Evolutionary conservation across 2,113 vertebrate genomes (phyloP), one percentile per base, ranked within the genome.

Genomic region (Bubo bubo): DNA sequence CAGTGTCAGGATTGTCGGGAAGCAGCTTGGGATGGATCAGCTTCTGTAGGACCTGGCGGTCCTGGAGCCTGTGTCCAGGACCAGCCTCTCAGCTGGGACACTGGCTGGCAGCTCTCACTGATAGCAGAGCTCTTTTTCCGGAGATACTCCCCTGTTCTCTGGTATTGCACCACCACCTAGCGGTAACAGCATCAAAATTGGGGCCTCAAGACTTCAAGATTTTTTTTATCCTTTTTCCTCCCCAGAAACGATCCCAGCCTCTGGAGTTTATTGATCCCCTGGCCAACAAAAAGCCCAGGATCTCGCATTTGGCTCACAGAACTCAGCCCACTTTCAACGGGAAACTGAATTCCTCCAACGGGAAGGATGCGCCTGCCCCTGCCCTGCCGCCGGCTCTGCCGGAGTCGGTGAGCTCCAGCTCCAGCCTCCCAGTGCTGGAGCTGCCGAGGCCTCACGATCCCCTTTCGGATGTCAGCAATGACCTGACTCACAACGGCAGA

Each of bases 251-350:
- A 68, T 95, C 98, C 4, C 98, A 98, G 4, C 98, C 98, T 63
- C 76, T 95, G 59, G 99, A 99, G 14, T 99, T 99, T 90, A 99
- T 99, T 9, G 99, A 99, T 93, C 99, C 99, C 6, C 88, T 99
- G 52, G 97, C 97, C 97, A 99, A 97, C 98, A 99, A 99, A 97
- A 99, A 99, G 96, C 99, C 99, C 79, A 97, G 99, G 96, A 99
- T 99, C 95, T 99, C 99, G 0, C 99, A 99, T 76, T 95, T 99
- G 47, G 91, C 98, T 83, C 99, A 98, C 97, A 98, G 99, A 77
- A 95, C 98, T 73, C 98, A 98, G 32, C 97, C 98, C 20, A 92
- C 98, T 2, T 89, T 99, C 62, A 99, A 99, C 4, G 99, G 99
- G 93, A 99, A 99, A 88, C 89, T 99, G 68, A 97, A 90, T 27